A percentile compares a stretch with the other conserved stretches of the same genome.
phyloP scores from a whole-genome alignment of 2,797 vertebrate species.

The Falco rusticolus region DNA sequence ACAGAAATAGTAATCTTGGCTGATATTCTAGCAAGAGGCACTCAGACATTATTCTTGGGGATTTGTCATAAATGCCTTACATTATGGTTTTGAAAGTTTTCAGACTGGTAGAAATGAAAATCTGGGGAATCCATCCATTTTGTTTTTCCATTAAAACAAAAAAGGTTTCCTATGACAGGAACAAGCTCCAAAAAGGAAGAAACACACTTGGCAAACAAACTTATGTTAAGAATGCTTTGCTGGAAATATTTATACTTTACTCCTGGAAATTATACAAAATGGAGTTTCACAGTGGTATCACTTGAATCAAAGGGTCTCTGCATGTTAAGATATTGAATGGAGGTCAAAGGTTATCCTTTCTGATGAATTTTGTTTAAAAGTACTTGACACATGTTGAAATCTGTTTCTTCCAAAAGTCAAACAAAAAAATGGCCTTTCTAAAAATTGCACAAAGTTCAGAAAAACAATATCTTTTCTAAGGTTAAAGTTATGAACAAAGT shows the following conservation, averaged over 20 bases:
- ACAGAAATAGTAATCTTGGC: conserved; percentile 50
- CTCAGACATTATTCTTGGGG: not conserved
- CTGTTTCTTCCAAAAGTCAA: conserved; percentile 25
- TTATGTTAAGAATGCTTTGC: not conserved
- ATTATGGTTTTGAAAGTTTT: not conserved
- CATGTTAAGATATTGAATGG: conserved; percentile 5
- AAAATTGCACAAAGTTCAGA: not conserved
- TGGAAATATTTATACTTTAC: conserved; percentile 35
- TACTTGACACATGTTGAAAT: conserved; percentile 30
- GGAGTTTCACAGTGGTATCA: conserved; percentile 17
- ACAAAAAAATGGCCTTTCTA: conserved; percentile 21
- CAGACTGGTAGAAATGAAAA: not conserved
- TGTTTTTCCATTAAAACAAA: conserved; percentile 9
- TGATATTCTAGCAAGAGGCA: not conserved
- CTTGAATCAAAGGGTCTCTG: conserved; percentile 4
- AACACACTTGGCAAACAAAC: conserved; percentile 11
- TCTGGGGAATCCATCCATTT: not conserved
- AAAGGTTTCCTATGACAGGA: not conserved
- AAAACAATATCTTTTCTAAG: not conserved
- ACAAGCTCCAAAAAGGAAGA: conserved; percentile 24
- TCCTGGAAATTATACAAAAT: conserved; percentile 25
- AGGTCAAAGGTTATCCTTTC: conserved; percentile 53
- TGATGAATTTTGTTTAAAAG: conserved; percentile 59
- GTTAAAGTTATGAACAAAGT: not conserved
- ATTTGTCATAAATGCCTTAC: not conserved